These are phyloP conservation scores for Heterodera schachtii DNA, from an alignment of 1,140 invertebrate species.

Conservation along the genomic window DNA sequence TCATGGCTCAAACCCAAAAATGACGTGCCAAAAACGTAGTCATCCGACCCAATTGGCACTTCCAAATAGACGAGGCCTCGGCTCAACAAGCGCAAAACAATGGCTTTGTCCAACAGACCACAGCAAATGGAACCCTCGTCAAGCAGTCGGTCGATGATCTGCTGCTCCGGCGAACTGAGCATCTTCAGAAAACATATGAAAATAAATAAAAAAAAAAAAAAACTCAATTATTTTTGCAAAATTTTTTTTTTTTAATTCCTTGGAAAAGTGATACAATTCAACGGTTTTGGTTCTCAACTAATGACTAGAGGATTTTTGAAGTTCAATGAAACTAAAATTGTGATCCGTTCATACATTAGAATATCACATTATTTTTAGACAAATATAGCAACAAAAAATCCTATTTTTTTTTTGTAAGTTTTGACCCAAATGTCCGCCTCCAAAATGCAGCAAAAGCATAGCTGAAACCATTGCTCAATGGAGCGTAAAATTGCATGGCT, in stretches of 20 bases:
- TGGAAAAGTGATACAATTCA: no score
- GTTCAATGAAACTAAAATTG: no score
- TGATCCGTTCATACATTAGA: no score
- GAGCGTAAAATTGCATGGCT: conserved; percentile 74
- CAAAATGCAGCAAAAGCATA: conserved; percentile 82
- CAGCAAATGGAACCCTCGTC: conserved; percentile 78
- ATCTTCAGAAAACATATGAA: conserved; percentile 65
- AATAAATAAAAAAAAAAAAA: no score
- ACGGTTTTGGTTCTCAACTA: no score
- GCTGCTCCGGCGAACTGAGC: conserved; percentile 72
- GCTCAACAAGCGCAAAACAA: conserved; percentile 69
- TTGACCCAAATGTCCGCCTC: conserved; percentile 85
- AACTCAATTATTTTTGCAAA: no score
- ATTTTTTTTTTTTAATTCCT: no score
- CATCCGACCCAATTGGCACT: conserved; percentile 78
- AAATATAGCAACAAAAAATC: not conserved
- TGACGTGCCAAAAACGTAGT: conserved; percentile 77
- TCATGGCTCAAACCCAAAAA: conserved; percentile 1
- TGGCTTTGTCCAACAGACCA: conserved; percentile 77
- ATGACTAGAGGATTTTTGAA: no score
- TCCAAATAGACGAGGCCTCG: conserved; percentile 89
- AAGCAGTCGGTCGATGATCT: conserved; percentile 82
- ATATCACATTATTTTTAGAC: no score
- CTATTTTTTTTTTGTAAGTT: no score
- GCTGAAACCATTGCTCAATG: conserved; percentile 66